Conservation (phyloP, 1,140 invertebrate genomes). For the Meloidogyne exigua region DNA sequence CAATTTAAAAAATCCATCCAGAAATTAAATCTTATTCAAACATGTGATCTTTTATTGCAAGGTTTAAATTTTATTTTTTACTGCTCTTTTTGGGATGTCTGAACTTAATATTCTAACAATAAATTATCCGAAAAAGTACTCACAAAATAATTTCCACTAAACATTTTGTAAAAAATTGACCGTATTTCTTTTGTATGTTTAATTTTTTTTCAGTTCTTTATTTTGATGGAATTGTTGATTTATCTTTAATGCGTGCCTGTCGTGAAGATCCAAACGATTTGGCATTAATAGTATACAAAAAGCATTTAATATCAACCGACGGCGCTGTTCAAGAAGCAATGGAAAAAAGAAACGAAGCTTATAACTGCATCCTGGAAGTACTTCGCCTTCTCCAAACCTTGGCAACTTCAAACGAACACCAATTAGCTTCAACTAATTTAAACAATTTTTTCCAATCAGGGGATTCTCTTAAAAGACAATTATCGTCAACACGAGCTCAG, state of each 20-base stretch:
- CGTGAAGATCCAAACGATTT: constrained; percentile 83
- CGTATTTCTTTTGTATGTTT: neutral
- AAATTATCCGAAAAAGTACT: too few species aligned
- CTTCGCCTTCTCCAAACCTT: constrained; percentile 26
- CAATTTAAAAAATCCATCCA: constrained; percentile 30
- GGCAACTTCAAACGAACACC: constrained; percentile 1
- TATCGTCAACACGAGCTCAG: constrained; percentile 69
- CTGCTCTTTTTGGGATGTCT: neutral
- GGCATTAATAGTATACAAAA: constrained; percentile 78
- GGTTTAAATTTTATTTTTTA: constrained; percentile 29
- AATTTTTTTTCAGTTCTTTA: constrained; percentile 22
- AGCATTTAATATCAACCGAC: neutral
- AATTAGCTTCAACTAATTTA: constrained; percentile 16
- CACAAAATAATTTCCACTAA: too few species aligned
- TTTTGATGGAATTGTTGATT: constrained; percentile 82
- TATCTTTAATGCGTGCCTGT: constrained; percentile 78
- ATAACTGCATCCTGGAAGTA: constrained; percentile 55
- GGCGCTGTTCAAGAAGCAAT: constrained; percentile 57
- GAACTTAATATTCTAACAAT: too few species aligned
- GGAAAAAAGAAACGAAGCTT: constrained; percentile 72
- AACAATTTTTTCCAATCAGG: constrained; percentile 22
- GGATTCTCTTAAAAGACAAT: constrained; percentile 39
- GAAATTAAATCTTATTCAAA: constrained; percentile 34
- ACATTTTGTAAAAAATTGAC: neutral
- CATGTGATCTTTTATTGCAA: constrained; percentile 37